Evolutionary conservation across 1,140 invertebrate species (phyloP).

Genomic region (Papilio dardanus): DNA sequence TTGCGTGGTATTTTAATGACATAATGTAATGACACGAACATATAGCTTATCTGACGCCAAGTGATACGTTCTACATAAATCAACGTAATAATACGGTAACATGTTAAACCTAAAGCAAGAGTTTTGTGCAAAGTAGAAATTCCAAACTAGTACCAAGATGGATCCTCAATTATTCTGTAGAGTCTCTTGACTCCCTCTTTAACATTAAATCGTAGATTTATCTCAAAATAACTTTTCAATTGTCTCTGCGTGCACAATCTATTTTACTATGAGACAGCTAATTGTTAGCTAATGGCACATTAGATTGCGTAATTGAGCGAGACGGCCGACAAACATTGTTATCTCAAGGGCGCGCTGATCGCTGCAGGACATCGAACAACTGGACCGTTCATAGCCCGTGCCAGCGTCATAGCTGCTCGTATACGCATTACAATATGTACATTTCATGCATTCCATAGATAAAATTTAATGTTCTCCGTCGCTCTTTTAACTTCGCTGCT

Average conservation of each 20-base stretch:
- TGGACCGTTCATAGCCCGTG: conserved; percentile 38
- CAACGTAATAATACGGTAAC: background rate
- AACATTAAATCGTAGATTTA: too few relatives aligned
- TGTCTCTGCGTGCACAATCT: background rate
- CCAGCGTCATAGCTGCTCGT: conserved; percentile 43
- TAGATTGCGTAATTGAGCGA: conserved; percentile 28
- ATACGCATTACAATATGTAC: conserved; percentile 18
- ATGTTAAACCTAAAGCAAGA: too few relatives aligned
- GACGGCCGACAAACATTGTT: conserved; percentile 34
- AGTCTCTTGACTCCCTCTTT: too few relatives aligned
- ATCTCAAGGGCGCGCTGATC: conserved; percentile 32
- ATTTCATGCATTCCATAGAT: conserved; percentile 54
- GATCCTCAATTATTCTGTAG: too few relatives aligned
- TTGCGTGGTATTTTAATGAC: background rate
- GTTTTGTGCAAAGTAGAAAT: too few relatives aligned
- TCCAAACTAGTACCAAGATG: too few relatives aligned
- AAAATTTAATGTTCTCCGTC: conserved; percentile 44
- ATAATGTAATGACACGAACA: background rate
- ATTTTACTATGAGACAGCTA: conserved; percentile 4
- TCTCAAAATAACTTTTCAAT: too few relatives aligned
- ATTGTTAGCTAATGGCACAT: conserved; percentile 2
- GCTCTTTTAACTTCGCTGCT: conserved; percentile 21
- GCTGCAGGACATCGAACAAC: conserved; percentile 33
- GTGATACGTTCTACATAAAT: background rate
- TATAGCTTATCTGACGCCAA: background rate